Percentiles rank a stretch among this genome's conserved stretches.
Conservation (phyloP, 2,797 vertebrate species). For the Peromyscus aztecus region DNA sequence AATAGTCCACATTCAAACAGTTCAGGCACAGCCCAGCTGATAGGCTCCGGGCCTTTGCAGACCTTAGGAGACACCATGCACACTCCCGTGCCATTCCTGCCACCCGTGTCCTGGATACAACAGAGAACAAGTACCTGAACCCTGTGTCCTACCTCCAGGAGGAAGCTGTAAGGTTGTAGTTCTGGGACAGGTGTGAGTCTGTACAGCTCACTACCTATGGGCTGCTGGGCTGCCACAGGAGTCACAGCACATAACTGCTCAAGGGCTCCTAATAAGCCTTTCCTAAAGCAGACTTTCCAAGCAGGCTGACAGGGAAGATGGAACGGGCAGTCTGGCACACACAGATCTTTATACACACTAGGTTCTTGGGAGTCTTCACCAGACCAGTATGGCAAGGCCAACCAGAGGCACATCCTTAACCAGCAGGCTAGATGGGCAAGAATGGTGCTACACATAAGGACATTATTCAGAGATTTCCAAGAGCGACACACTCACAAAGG, state of each 20-base stretch:
- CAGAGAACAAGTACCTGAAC: neutral
- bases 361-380: neutral
- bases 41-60: neutral
- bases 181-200: neutral
- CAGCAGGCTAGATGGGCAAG: neutral
- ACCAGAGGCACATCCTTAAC: neutral
- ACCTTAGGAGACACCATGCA: neutral
- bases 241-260: neutral
- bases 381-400: neutral
- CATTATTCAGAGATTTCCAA: too few relatives aligned
- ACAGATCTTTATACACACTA: too few relatives aligned
- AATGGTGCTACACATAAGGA: neutral
- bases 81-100: neutral
- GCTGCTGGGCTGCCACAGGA: neutral
- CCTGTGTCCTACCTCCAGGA: neutral
- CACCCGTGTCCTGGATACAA: neutral
- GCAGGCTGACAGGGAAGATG: neutral
- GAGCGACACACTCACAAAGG: neutral
- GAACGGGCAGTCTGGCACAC: neutral
- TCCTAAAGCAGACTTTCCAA: neutral
- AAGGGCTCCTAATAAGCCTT: neutral
- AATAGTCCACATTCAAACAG: neutral
- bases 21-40: neutral
- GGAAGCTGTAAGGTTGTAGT: neutral
- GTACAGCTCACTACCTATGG: neutral